A percentile compares a stretch with the other conserved stretches of the same genome.
Conservation (phyloP, 2,888 invertebrate genomes). For the Icerya purchasi region DNA sequence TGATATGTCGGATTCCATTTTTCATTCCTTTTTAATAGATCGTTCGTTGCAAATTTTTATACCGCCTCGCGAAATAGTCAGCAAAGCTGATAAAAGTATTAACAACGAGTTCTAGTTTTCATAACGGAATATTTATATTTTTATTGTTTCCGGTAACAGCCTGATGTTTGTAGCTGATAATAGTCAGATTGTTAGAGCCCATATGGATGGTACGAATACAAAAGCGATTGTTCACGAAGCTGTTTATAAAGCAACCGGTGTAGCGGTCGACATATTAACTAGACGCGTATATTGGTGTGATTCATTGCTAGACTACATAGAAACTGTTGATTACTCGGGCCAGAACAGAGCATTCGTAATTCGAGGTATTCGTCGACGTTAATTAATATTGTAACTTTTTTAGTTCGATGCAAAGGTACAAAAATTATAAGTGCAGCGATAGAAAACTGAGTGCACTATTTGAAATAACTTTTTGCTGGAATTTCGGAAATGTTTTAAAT, state of each 20-base stretch:
- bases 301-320: conserved; percentile 80
- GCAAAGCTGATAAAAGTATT: too few relatives aligned
- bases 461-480: background rate
- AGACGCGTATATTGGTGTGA: conserved; percentile 92
- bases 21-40: too few relatives aligned
- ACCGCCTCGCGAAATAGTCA: too few relatives aligned
- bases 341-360: conserved; percentile 55
- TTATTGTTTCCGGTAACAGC: too few relatives aligned
- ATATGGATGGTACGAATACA: conserved; percentile 82
- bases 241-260: conserved; percentile 79
- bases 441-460: too few relatives aligned
- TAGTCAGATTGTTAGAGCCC: conserved; percentile 60
- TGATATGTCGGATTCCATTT: too few relatives aligned
- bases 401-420: too few relatives aligned
- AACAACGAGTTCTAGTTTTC: too few relatives aligned
- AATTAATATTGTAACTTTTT: background rate
- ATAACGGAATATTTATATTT: too few relatives aligned
- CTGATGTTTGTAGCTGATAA: conserved; percentile 70
- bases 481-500: too few relatives aligned
- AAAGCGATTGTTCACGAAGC: conserved; percentile 73
- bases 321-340: conserved; percentile 85
- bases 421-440: too few relatives aligned
- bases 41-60: too few relatives aligned
- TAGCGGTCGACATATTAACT: conserved; percentile 74
- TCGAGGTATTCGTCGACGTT: conserved; percentile 30